Evolutionary conservation across 2,888 invertebrate genomes (phyloP), one percentile per base, ranked within the genome.

Genomic region (Tachina grossa): DNA sequence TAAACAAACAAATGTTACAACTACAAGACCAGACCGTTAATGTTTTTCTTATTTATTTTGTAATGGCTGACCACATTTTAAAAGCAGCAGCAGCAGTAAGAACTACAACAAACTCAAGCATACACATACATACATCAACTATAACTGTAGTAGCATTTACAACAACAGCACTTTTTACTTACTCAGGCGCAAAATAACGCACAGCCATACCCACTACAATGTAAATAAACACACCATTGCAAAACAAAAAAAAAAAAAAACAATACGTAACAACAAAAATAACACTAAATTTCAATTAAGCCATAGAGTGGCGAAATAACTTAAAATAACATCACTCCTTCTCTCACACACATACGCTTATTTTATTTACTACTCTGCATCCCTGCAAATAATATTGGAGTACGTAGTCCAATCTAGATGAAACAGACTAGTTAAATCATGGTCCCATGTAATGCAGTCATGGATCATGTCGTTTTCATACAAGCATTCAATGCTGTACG

Each of bases 251-350:
- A 83, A 72, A 74, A 66, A 11, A 69, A 69, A 71, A 71, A 43
- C 39, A 63, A 31, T 31, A 6, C 5, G 6, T 19, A 79, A 71
- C 63, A 69, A 77, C 61, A 69, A 82, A 83, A 83, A 69, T 78
- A 83, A 71, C 78, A 85, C 69, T 79, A 85, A 78, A 83, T 85
- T 76, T 79, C 78, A 83, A 82, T 85, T 85, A 79, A 75, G 74
- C 59, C 68, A 72, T 78, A 57, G 41, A 68, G 68, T 49, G 68
- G 76, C 47, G 59, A 68, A 68, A 59, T 22, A 59, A 77, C 77
- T 69, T 31, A 31, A 49, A 82, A 78, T 49, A 49, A 74, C 72
- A 71, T 45, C 43, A 45, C 13, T 65, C 43, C 41, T 19, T 63
- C 9, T 14, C 53, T 51, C 19, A 76, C 63, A 69, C 75, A 41